These are phyloP conservation scores for Myiotriccus ornatus DNA, from an alignment of 2,797 vertebrate genomes.

Conservation along the genomic window DNA sequence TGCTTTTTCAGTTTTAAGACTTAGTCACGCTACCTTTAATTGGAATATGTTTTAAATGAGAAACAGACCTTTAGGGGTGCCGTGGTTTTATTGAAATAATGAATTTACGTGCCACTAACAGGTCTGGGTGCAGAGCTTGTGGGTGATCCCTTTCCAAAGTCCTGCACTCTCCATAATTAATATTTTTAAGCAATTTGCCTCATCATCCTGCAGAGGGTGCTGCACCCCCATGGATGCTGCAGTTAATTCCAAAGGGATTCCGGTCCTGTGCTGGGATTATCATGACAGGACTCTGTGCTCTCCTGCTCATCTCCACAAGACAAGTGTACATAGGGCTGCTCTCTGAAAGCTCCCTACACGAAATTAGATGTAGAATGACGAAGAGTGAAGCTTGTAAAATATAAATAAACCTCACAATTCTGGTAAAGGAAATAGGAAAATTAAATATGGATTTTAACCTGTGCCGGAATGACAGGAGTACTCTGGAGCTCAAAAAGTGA, in stretches of 20 bases:
- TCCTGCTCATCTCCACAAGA: not conserved
- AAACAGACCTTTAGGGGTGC: not conserved
- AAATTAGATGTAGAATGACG: not conserved
- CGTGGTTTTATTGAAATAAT: not conserved
- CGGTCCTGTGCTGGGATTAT: not conserved
- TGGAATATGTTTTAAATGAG: not conserved
- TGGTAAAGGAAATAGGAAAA: not conserved
- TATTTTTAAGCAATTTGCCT: not conserved
- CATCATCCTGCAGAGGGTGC: conserved; percentile 38
- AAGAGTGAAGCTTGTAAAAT: not conserved
- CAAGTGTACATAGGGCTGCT: not conserved
- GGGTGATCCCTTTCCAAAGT: not conserved
- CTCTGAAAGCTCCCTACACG: not conserved
- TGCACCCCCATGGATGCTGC: not conserved
- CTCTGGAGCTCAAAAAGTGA: not conserved
- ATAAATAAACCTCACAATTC: not conserved
- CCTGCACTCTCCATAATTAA: not conserved
- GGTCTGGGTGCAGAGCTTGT: not conserved
- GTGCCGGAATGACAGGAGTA: not conserved
- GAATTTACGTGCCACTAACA: not conserved
- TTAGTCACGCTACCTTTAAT: not conserved
- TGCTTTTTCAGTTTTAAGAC: not conserved
- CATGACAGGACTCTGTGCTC: not conserved
- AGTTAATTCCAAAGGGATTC: not conserved
- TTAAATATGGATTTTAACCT: not conserved